phyloP scores from a whole-genome alignment of 2,797 vertebrate genomes.

The Parauchenoglanis punctatus region DNA sequence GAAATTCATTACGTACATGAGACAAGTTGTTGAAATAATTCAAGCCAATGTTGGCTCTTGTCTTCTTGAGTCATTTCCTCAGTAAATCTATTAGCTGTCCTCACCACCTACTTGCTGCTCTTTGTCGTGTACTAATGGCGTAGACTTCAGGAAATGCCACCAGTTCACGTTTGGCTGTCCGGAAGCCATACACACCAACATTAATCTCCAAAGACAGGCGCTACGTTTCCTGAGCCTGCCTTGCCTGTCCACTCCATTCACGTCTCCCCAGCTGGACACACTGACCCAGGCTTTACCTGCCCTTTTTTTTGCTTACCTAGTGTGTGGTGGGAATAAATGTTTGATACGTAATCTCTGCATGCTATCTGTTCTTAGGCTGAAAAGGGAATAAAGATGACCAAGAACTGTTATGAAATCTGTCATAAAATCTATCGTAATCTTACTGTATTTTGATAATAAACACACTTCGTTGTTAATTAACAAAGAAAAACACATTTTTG shows the following conservation, averaged over 20 bases:
- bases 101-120: slow-evolving; percentile 28
- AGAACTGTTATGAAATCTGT: not conserved
- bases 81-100: slow-evolving; percentile 38
- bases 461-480: not conserved
- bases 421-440: too few species aligned
- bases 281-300: slow-evolving; percentile 6
- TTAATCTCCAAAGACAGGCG: slow-evolving; percentile 42
- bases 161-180: slow-evolving; percentile 17
- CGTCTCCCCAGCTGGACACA: not conserved
- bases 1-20: slow-evolving; percentile 33
- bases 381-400: not conserved
- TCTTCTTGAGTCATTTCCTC: slow-evolving; percentile 40
- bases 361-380: not conserved
- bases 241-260: slow-evolving; percentile 14
- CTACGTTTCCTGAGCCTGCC: slow-evolving; percentile 24
- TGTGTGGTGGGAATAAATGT: not conserved
- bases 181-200: slow-evolving; percentile 43
- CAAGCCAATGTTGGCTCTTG: slow-evolving; percentile 21
- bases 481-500: not conserved
- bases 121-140: slow-evolving; percentile 26
- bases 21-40: slow-evolving; percentile 44
- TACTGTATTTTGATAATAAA: not conserved
- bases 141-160: slow-evolving; percentile 39
- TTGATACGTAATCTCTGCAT: not conserved
- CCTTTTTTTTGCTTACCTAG: not conserved